Base-by-base conservation (phyloP, 2,797 vertebrate genomes). In the Florisuga fusca region DNA sequence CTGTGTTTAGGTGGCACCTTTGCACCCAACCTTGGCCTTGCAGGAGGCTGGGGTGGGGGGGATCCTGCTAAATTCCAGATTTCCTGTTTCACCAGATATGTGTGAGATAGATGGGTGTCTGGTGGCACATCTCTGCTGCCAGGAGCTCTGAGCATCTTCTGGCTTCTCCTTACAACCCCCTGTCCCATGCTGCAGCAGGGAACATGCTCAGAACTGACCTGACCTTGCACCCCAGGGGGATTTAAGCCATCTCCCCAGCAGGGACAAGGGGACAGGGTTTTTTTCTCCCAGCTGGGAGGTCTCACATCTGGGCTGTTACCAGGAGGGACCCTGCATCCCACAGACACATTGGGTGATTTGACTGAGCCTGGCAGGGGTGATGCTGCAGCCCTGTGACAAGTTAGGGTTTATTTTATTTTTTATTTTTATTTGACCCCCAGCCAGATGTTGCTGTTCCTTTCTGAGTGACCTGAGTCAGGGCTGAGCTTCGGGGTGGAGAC, bases 301-400 rank as follows among this genome's bases (percentile, higher is more conserved):
- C 15, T 5, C 79, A 21, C 21, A 5, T 33, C 27, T 5, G 4
- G 1, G 23, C 51, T 53, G 27, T 33, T 68, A 21, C 16, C 21
- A 4, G 34, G 29, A 11, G 59, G n/a, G 59, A 14, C 16, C 20
- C 63, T 12, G 58, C 11, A 4, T n/a, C 48, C 79, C 53, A 6
- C 4, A 2, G 72, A 29, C 57, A 33, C 45, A 21, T 45, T 25
- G 51, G 16, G 58, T 20, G 45, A 23, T 33, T 48, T 46, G 45
- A 21, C 45, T 21, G 45, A 46, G 45, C 19, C 45, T 21, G 45
- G 64, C 33, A 27, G 57, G n/a, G 36, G 33, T 0, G 7, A 54
- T 48, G 33, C 46, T 12, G 5, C 0, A 1, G 74, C 66, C 53
- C 38, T 23, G 5, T 2, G 2, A 7, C 21, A 15, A 0, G 0